phyloP scores from a whole-genome alignment of 2,113 vertebrate genomes.

The Malurus cyaneus region DNA sequence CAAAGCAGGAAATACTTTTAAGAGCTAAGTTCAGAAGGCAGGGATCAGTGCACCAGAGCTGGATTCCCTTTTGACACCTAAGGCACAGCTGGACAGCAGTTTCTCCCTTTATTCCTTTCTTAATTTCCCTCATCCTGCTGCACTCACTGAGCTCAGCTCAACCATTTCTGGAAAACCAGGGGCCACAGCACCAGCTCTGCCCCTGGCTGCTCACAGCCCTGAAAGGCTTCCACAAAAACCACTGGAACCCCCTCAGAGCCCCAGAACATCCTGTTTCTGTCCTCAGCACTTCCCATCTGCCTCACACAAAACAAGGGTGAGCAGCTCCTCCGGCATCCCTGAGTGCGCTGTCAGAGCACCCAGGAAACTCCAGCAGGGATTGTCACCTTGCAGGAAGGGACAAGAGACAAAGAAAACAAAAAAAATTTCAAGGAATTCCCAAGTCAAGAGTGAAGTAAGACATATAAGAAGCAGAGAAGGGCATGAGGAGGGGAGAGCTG shows the following conservation, averaged over 20 bases:
- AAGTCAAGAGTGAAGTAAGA: background rate
- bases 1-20: background rate
- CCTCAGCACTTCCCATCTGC: background rate
- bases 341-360: background rate
- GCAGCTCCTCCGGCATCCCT: background rate
- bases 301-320: background rate
- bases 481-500: background rate
- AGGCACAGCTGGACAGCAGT: background rate
- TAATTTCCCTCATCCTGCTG: background rate
- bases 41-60: background rate
- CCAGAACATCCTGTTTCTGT: background rate
- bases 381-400: background rate
- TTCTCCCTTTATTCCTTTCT: background rate
- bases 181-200: background rate
- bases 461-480: too few species aligned
- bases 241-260: background rate
- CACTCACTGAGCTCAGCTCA: background rate
- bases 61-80: background rate
- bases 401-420: background rate
- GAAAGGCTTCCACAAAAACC: background rate
- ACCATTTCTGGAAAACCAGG: background rate
- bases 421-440: background rate
- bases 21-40: background rate
- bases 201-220: background rate
- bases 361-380: background rate